Evolutionary conservation across 2,797 vertebrate species (phyloP).

Genomic region (Notolepis coatsorum): DNA sequence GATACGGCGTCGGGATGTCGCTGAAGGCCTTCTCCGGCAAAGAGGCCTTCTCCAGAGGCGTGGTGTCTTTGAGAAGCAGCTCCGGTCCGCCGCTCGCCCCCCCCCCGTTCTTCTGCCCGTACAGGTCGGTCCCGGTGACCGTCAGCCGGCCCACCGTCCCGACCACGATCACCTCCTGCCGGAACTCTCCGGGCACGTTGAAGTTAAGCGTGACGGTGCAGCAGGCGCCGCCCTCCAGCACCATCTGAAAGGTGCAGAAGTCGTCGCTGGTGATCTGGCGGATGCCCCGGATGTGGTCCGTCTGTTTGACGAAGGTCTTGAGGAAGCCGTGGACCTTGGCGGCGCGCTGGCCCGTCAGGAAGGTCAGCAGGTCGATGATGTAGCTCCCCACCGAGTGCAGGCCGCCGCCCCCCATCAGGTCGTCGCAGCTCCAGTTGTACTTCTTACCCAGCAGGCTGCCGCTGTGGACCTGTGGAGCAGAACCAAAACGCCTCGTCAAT

Average conservation of each 20-base stretch:
- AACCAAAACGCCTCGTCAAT: too few species aligned
- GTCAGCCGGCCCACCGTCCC: conserved; percentile 90
- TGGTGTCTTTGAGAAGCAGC: conserved; percentile 92
- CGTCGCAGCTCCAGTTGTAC: conserved; percentile 99
- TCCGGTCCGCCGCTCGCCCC: conserved; percentile 76
- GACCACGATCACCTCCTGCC: conserved; percentile 94
- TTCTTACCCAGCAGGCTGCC: conserved; percentile 97
- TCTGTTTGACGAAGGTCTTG: conserved; percentile 98
- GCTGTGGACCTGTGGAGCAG: conserved; percentile 85
- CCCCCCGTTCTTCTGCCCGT: conserved; percentile 92
- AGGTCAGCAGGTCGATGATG: conserved; percentile 97
- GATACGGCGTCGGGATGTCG: conserved; percentile 94
- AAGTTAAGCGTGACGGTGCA: conserved; percentile 98
- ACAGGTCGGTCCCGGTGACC: conserved; percentile 91
- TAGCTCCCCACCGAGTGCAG: conserved; percentile 98
- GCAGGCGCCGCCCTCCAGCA: conserved; percentile 93
- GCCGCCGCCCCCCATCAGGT: conserved; percentile 97
- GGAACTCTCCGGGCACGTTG: conserved; percentile 95
- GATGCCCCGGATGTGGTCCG: conserved; percentile 96
- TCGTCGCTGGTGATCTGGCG: conserved; percentile 99
- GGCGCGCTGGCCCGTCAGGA: conserved; percentile 93
- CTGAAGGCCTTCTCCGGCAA: conserved; percentile 96
- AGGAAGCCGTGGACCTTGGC: conserved; percentile 95
- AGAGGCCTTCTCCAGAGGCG: conserved; percentile 89
- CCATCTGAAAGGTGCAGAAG: conserved; percentile 99